These are phyloP conservation scores for Scaeva pyrastri DNA, from an alignment of 2,888 invertebrate species.

Conservation along the genomic window DNA sequence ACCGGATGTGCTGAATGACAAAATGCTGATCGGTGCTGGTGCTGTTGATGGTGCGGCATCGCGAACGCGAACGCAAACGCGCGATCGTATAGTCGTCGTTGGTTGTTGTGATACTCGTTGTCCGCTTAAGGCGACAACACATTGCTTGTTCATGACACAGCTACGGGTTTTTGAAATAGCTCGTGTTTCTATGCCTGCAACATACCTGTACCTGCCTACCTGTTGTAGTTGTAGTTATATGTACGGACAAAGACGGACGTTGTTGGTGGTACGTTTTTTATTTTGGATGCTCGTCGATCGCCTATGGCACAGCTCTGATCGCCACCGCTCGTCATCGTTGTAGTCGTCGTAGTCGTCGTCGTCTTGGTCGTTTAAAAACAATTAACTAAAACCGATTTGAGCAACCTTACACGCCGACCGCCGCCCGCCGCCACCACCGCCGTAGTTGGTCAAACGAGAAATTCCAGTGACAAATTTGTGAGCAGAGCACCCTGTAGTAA, in stretches of 20 bases:
- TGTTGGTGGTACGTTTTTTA: background rate
- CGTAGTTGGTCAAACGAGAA: slow-evolving; percentile 69
- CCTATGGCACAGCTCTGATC: no score
- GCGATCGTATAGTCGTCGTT: slow-evolving; percentile 15
- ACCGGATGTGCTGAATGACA: slow-evolving; percentile 73
- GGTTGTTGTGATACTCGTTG: slow-evolving; percentile 20
- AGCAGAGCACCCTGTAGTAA: slow-evolving; percentile 61
- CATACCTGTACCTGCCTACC: slow-evolving; percentile 38
- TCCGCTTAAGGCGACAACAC: slow-evolving; percentile 66
- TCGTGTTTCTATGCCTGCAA: background rate
- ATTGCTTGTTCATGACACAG: slow-evolving; percentile 35
- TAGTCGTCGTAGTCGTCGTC: slow-evolving; percentile 18
- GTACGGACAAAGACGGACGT: background rate
- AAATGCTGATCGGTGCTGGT: slow-evolving; percentile 54
- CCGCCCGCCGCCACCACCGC: no score
- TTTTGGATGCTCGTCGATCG: background rate
- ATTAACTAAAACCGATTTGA: slow-evolving; percentile 74
- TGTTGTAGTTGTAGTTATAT: slow-evolving; percentile 24
- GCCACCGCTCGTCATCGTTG: no score
- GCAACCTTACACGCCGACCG: slow-evolving; percentile 55
- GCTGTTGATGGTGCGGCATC: slow-evolving; percentile 33
- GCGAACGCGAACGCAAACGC: no score
- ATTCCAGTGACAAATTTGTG: slow-evolving; percentile 73
- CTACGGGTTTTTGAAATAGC: slow-evolving; percentile 20
- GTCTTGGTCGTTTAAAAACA: slow-evolving; percentile 55